phyloP scores from a whole-genome alignment of 2,113 vertebrate species.

The Elaphurus davidianus region DNA sequence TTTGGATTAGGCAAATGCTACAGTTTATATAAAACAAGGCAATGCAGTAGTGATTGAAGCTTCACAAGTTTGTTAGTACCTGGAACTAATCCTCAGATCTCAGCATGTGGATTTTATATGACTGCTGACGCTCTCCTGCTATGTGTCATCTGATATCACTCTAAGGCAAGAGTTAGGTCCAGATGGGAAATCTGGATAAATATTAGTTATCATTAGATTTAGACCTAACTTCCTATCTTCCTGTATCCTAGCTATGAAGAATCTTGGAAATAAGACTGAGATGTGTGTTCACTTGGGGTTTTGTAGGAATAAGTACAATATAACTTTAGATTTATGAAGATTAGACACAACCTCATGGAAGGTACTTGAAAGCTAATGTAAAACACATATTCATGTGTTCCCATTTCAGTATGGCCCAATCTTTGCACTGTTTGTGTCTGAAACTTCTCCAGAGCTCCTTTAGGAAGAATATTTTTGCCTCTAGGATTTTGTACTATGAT shows the following conservation, averaged over 20 bases:
- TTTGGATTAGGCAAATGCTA: neutral
- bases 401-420: neutral
- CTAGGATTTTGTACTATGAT: neutral
- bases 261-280: neutral
- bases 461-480: neutral
- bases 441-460: neutral
- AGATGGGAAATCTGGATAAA: neutral
- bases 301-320: neutral
- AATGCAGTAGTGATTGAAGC: neutral
- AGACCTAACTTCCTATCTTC: neutral
- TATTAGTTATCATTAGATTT: conserved; percentile 6
- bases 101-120: neutral
- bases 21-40: neutral
- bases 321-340: neutral
- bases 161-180: neutral
- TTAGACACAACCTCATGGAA: neutral
- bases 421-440: neutral
- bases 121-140: neutral
- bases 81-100: neutral
- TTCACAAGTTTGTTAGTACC: neutral
- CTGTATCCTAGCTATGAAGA: neutral
- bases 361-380: neutral
- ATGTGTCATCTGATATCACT: neutral
- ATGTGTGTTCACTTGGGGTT: neutral
- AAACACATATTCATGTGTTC: neutral